phyloP scores from a whole-genome alignment of 2,888 invertebrate genomes.

The Athrips mouffetella region DNA sequence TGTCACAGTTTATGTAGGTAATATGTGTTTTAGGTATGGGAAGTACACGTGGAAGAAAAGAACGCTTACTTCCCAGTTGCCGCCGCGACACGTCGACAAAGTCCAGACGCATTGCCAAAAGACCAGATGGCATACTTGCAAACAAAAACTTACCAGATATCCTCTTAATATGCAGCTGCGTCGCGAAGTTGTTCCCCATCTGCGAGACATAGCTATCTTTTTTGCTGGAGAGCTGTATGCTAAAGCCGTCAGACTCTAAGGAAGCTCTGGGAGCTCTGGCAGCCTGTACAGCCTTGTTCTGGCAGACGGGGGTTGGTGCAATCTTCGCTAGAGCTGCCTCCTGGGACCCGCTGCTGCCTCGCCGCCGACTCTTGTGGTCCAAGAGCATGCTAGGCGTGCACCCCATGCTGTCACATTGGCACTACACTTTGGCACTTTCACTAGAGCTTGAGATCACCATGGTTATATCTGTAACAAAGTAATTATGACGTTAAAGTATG shows the following conservation, averaged over 20 bases:
- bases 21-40: too few species aligned
- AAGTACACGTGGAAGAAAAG: too few species aligned
- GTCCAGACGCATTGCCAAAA: too few species aligned
- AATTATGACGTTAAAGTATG: neutral
- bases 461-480: conserved; percentile 52
- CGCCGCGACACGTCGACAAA: too few species aligned
- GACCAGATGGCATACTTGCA: neutral
- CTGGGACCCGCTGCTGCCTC: conserved; percentile 74
- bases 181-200: conserved; percentile 75
- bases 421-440: conserved; percentile 70
- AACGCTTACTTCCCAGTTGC: too few species aligned
- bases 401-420: conserved; percentile 72
- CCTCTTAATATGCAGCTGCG: conserved; percentile 71
- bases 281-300: conserved; percentile 66
- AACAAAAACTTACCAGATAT: conserved; percentile 66
- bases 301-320: conserved; percentile 61
- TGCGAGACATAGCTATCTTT: conserved; percentile 76
- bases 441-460: conserved; percentile 47
- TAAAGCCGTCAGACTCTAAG: conserved; percentile 72
- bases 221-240: conserved; percentile 70
- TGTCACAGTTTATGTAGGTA: too few species aligned
- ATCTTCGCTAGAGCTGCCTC: conserved; percentile 70
- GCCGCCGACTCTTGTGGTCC: conserved; percentile 78
- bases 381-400: conserved; percentile 81
- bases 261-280: conserved; percentile 70